phyloP scores from a whole-genome alignment of 2,797 vertebrate genomes.

The Lutjanus campechanus region DNA sequence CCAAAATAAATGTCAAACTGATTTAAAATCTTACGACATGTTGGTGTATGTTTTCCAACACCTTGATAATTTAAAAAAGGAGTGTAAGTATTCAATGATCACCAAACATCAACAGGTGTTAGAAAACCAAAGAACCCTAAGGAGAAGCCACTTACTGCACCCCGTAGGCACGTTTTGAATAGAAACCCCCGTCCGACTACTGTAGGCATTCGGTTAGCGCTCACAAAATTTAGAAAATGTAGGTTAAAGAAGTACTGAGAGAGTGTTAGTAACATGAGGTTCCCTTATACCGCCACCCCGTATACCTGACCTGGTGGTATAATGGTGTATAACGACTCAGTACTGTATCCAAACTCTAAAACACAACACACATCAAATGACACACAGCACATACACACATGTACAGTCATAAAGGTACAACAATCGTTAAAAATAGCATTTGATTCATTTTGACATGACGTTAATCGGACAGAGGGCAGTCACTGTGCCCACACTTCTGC shows the following conservation, averaged over 20 bases:
- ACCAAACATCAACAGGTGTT: constrained; percentile 54
- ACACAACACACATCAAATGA: constrained; percentile 71
- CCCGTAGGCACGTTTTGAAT: constrained; percentile 3
- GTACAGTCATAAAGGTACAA: constrained; percentile 18
- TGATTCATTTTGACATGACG: neutral
- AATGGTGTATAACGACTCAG: constrained; percentile 76
- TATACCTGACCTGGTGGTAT: constrained; percentile 81
- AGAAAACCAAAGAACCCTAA: constrained; percentile 35
- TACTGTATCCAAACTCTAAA: constrained; percentile 80
- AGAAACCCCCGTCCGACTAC: constrained; percentile 14
- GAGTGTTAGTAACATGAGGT: constrained; percentile 70
- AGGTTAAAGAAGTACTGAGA: constrained; percentile 22
- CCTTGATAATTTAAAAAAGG: neutral
- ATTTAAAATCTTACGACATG: neutral
- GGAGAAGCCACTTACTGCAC: constrained; percentile 25
- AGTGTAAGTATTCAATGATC: constrained; percentile 20
- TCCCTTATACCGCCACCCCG: constrained; percentile 46
- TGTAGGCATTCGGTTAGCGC: constrained; percentile 43
- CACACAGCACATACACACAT: constrained; percentile 28
- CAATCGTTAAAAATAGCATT: neutral
- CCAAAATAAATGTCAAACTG: constrained; percentile 7
- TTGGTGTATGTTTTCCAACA: neutral
- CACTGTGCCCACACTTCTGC: neutral
- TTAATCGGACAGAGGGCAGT: neutral
- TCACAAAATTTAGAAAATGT: constrained; percentile 34